Evolutionary conservation across 1,140 invertebrate species (phyloP), one percentile per base, ranked within the genome.

Genomic region (Drosophila repleta): DNA sequence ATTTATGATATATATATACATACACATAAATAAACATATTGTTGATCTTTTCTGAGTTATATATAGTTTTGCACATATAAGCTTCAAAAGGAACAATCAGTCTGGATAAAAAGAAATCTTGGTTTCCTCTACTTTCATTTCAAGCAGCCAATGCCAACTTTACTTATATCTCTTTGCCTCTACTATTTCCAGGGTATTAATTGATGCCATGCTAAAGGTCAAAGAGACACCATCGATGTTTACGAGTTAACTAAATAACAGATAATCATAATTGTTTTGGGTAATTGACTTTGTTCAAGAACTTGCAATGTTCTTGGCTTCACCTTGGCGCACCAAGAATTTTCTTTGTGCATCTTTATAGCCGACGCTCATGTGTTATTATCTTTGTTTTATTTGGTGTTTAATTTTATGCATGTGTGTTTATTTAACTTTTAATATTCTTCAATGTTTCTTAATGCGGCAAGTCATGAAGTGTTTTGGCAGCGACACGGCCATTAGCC

Each of bases 211-310:
- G 11, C 18, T 2, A 45, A 53, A 61, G 48, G 48, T 43, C 55
- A 35, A 24, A 29, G 15, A 41, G 13, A 24, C 26, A n/a, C 13
- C 17, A 32, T 43, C 11, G 35, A 3, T 32, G 55, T 56, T 60
- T 68, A 21, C 20, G 4, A 48, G 46, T 53, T 72, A 52, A 29
- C 20, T 21, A 56, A 65, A 65, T 65, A 65, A 35, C 15, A 37
- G 6, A 55, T 55, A n/a, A 26, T 15, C 21, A 61, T 72, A 55
- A 66, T 62, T 64, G 29, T 74, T 79, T 55, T 81, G 52, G 79
- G 58, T 70, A 83, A 84, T 83, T 84, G 74, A 72, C 55, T 60
- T 37, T 29, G 58, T 61, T 85, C 66, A 79, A 83, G 79, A 83
- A 79, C 76, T 69, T 39, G 51, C 52, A 52, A 67, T 56, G 61